Conservation (phyloP, 92 coral and sea anemone species). For the Siderastrea siderea region DNA sequence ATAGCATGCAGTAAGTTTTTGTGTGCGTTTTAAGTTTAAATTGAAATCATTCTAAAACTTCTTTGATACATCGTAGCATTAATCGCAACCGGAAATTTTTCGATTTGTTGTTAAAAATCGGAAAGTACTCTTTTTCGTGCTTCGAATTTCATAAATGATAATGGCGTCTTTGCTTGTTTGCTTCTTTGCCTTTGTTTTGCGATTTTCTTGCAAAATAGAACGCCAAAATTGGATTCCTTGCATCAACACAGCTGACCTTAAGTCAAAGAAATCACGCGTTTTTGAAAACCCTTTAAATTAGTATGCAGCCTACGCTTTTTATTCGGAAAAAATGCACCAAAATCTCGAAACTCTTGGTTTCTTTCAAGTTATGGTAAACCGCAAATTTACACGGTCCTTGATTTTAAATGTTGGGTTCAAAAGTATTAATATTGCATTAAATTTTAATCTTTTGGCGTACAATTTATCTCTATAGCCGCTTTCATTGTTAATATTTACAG, state of each 20-base stretch:
- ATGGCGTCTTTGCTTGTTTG: slow-evolving; percentile 1
- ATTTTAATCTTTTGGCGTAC: slow-evolving; percentile 13
- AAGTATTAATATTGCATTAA: slow-evolving; percentile 13
- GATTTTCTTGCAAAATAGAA: slow-evolving; percentile 7
- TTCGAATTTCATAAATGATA: slow-evolving; percentile 23
- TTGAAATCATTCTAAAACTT: neutral
- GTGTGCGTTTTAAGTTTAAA: slow-evolving; percentile 2
- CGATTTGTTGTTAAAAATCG: neutral
- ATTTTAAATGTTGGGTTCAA: slow-evolving; percentile 11
- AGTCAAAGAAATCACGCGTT: slow-evolving; percentile 13
- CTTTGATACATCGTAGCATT: neutral
- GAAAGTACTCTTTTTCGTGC: neutral
- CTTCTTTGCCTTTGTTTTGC: slow-evolving; percentile 24
- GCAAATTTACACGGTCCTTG: slow-evolving; percentile 14
- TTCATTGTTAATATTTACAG: slow-evolving; percentile 1
- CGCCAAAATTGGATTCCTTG: slow-evolving; percentile 46
- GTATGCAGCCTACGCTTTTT: neutral
- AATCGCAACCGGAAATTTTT: neutral
- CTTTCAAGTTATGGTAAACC: neutral
- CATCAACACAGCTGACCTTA: slow-evolving; percentile 69
- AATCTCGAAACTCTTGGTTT: neutral
- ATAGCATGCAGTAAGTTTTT: neutral
- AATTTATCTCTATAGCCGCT: neutral
- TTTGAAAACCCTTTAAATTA: neutral
- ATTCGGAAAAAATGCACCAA: neutral